phyloP scores from a whole-genome alignment of 2,113 vertebrate species.

The Tetraodon nigroviridis region DNA sequence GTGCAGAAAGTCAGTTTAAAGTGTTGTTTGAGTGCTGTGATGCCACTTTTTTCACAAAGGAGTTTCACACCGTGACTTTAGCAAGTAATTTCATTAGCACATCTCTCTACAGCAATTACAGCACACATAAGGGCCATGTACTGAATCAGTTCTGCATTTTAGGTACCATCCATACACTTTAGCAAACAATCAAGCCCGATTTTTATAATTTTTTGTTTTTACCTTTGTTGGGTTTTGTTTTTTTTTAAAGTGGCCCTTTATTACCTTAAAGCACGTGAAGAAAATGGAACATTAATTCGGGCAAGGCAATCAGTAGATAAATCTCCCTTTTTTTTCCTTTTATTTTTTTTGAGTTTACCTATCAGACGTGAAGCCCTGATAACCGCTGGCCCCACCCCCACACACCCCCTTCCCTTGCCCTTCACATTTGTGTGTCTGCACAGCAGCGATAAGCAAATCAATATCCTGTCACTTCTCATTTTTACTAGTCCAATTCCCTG shows the following conservation, averaged over 20 bases:
- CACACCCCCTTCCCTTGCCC: conserved; percentile 50
- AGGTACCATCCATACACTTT: no score
- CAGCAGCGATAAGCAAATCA: conserved; percentile 81
- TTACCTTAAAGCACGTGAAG: conserved; percentile 48
- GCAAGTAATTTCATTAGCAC: conserved; percentile 54
- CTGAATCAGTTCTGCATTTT: no score
- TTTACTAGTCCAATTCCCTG: conserved; percentile 76
- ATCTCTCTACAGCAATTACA: conserved; percentile 54
- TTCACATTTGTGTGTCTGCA: conserved; percentile 79
- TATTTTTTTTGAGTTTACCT: conserved; percentile 56
- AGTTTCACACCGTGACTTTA: conserved; percentile 19
- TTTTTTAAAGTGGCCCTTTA: conserved; percentile 55
- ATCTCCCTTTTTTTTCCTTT: conserved; percentile 63
- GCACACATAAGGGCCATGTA: conserved; percentile 30
- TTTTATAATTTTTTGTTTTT: conserved; percentile 1
- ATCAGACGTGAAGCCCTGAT: conserved; percentile 76
- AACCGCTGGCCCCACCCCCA: conserved; percentile 64
- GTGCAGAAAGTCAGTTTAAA: conserved; percentile 20
- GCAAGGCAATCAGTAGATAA: conserved; percentile 74
- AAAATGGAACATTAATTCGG: conserved; percentile 74
- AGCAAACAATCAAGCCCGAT: no score
- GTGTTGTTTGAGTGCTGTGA: conserved; percentile 24
- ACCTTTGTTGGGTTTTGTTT: no score
- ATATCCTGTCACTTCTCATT: conserved; percentile 83
- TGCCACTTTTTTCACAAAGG: conserved; percentile 34